Evolutionary conservation across 2,797 vertebrate genomes (phyloP).

Genomic region (Urosaurus nigricauda): DNA sequence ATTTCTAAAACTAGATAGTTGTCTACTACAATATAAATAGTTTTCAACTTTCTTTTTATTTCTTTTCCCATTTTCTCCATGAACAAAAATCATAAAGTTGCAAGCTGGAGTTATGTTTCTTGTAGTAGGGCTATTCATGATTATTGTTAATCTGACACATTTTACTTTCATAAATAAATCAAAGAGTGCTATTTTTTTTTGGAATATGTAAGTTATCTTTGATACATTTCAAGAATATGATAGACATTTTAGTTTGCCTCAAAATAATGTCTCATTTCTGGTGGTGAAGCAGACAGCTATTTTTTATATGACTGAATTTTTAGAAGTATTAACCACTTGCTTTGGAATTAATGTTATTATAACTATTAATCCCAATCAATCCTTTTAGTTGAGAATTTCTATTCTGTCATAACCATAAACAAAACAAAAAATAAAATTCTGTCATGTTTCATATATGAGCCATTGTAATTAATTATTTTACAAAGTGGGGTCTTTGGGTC

Average conservation of each 20-base stretch:
- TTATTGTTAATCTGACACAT: neutral
- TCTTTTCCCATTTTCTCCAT: no score
- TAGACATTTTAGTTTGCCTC: no score
- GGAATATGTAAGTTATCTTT: neutral
- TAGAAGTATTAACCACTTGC: no score
- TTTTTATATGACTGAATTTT: no score
- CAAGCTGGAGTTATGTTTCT: no score
- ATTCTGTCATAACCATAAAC: neutral
- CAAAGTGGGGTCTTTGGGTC: no score
- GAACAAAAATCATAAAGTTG: no score
- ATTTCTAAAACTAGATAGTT: neutral
- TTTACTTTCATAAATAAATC: neutral
- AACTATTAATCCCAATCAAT: neutral
- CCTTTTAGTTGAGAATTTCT: neutral
- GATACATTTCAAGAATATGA: no score
- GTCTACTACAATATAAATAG: no score
- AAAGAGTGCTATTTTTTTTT: neutral
- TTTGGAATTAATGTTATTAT: neutral
- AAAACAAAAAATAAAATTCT: neutral
- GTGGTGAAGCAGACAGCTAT: no score
- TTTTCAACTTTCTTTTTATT: no score
- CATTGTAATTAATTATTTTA: neutral
- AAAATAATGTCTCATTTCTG: no score
- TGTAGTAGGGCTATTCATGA: neutral
- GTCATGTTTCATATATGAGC: neutral